Evolutionary conservation across 2,888 invertebrate species (phyloP).

Genomic region (Archips xylosteana): DNA sequence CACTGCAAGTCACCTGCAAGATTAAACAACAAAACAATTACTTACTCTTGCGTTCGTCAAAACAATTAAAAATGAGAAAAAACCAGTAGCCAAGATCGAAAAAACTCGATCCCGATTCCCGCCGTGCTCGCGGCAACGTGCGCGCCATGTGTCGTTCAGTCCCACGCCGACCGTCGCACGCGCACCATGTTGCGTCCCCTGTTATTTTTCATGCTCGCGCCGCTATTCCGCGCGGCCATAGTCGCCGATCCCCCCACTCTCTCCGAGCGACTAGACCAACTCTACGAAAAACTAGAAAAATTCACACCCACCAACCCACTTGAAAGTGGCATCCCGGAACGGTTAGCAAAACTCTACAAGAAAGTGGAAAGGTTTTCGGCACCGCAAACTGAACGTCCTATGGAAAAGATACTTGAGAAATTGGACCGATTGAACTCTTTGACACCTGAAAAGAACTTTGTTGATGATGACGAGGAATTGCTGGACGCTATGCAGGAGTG

Average conservation of each 20-base stretch:
- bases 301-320: slow-evolving; percentile 53
- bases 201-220: slow-evolving; percentile 61
- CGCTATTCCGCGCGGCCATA: slow-evolving; percentile 63
- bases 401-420: slow-evolving; percentile 65
- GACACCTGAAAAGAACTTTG: slow-evolving; percentile 57
- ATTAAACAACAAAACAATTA: too few relatives aligned
- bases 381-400: slow-evolving; percentile 46
- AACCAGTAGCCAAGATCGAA: background rate
- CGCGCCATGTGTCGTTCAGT: slow-evolving; percentile 50
- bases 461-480: slow-evolving; percentile 73
- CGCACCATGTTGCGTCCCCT: slow-evolving; percentile 69
- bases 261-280: slow-evolving; percentile 64
- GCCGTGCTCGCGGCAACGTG: slow-evolving; percentile 33
- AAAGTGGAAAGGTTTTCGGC: background rate
- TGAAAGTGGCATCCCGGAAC: background rate
- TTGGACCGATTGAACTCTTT: slow-evolving; percentile 69
- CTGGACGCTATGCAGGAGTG: slow-evolving; percentile 69
- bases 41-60: too few relatives aligned
- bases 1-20: too few relatives aligned
- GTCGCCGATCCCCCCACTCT: slow-evolving; percentile 69
- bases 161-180: slow-evolving; percentile 63
- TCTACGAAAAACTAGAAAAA: slow-evolving; percentile 71
- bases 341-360: slow-evolving; percentile 12
- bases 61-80: background rate
- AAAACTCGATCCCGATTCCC: slow-evolving; percentile 8